These are phyloP conservation scores for Patella caerulea DNA, from an alignment of 2,888 invertebrate species.

Conservation along the genomic window DNA sequence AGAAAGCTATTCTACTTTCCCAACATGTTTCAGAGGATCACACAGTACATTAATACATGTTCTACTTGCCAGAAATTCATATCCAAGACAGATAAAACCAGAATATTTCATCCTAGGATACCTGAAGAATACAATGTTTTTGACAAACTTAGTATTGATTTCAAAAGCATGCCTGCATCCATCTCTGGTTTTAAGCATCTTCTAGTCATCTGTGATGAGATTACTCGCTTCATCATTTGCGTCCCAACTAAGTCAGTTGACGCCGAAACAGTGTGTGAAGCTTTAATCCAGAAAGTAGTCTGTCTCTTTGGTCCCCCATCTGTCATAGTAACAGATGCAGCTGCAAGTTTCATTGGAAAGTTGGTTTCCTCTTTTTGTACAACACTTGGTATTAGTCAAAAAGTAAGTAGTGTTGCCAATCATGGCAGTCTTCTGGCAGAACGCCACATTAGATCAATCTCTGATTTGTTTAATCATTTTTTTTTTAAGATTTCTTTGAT, in stretches of 20 bases:
- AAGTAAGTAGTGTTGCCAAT: background rate
- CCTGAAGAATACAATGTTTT: background rate
- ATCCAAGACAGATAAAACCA: background rate
- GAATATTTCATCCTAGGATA: conserved; percentile 3
- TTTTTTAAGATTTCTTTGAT: too few species aligned
- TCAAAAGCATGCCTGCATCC: background rate
- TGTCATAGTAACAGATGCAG: background rate
- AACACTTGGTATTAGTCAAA: background rate
- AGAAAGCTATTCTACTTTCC: background rate
- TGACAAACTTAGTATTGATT: background rate
- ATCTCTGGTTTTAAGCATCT: background rate
- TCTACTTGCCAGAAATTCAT: background rate
- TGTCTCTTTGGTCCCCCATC: too few species aligned
- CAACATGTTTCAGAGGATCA: background rate
- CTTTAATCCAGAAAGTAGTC: background rate
- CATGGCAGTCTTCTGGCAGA: conserved; percentile 1
- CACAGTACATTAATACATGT: background rate
- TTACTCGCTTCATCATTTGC: background rate
- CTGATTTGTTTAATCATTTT: background rate
- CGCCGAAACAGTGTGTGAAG: conserved; percentile 1
- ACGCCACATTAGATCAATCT: conserved; percentile 1
- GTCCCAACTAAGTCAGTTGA: background rate
- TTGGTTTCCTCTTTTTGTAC: background rate
- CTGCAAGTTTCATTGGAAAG: background rate
- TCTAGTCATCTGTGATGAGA: background rate